phyloP scores from a whole-genome alignment of 2,113 vertebrate species.

The Struthio camelus region DNA sequence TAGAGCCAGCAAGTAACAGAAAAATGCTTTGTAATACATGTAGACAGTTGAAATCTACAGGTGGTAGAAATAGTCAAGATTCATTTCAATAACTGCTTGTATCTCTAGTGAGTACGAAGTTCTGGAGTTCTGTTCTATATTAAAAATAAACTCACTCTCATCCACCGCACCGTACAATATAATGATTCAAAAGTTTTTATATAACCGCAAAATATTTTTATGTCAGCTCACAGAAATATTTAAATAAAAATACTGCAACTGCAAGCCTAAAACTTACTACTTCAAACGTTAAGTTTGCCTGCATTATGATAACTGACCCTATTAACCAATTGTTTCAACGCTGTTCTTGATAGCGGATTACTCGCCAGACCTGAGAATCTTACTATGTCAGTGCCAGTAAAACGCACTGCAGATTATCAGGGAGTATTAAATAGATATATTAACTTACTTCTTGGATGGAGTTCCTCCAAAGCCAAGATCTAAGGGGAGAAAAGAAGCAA shows the following conservation, averaged over 20 bases:
- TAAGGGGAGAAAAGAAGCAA: slow-evolving; percentile 45
- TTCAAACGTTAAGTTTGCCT: neutral
- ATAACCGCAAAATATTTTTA: neutral
- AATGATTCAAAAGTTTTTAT: neutral
- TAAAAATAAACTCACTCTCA: neutral
- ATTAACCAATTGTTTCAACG: neutral
- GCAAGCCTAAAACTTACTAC: neutral
- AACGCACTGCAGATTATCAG: neutral
- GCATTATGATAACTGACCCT: accelerated
- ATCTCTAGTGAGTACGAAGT: neutral
- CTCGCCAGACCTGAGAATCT: neutral
- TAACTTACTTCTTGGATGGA: slow-evolving; percentile 87
- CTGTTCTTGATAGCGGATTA: neutral
- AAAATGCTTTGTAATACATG: neutral
- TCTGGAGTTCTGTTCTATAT: neutral
- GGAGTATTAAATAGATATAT: neutral
- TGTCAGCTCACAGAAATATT: neutral
- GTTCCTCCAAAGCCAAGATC: slow-evolving; percentile 89
- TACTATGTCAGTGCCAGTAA: neutral
- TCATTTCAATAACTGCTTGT: neutral
- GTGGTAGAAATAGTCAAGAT: neutral
- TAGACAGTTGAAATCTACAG: neutral
- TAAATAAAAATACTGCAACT: neutral
- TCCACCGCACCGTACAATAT: neutral
- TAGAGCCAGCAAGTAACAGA: neutral